Percentiles rank a stretch among this genome's conserved stretches.
These are phyloP conservation scores for Chascanopsetta lugubris DNA, from an alignment of 2,113 vertebrate genomes.

Conservation along the genomic window DNA sequence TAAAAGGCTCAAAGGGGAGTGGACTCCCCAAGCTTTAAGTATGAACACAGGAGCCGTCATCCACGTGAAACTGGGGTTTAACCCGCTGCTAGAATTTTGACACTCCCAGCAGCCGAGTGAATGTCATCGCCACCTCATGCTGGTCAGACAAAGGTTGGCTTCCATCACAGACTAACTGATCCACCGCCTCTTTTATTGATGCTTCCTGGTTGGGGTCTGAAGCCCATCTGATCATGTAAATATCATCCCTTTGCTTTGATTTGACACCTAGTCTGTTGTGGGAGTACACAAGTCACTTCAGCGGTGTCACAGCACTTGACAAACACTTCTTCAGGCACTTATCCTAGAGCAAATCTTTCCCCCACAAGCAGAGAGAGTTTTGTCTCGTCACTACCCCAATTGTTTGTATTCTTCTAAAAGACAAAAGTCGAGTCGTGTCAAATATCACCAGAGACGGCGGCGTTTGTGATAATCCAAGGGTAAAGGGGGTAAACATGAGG, in stretches of 20 bases:
- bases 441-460: conserved; percentile 44
- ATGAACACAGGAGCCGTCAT: too few species aligned
- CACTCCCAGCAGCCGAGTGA: background rate
- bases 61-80: too few species aligned
- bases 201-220: conserved; percentile 8
- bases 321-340: conserved; percentile 28
- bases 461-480: conserved; percentile 67
- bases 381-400: conserved; percentile 9
- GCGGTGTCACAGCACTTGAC: conserved; percentile 20
- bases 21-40: background rate
- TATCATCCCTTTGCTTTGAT: conserved; percentile 44
- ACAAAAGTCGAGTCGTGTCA: conserved; percentile 45
- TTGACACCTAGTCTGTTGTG: conserved; percentile 35
- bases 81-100: conserved; percentile 17
- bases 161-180: conserved; percentile 5
- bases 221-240: conserved; percentile 40
- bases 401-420: conserved; percentile 29
- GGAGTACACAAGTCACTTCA: conserved; percentile 3
- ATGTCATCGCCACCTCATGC: conserved; percentile 7
- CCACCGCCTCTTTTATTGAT: conserved; percentile 14
- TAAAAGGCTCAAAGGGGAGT: background rate
- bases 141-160: conserved; percentile 15
- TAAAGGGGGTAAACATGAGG: conserved; percentile 78
- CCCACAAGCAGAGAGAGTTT: conserved; percentile 44
- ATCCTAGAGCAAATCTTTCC: conserved; percentile 46